Conservation (phyloP, 2,113 vertebrate genomes). For the Daphoenositta chrysoptera region DNA sequence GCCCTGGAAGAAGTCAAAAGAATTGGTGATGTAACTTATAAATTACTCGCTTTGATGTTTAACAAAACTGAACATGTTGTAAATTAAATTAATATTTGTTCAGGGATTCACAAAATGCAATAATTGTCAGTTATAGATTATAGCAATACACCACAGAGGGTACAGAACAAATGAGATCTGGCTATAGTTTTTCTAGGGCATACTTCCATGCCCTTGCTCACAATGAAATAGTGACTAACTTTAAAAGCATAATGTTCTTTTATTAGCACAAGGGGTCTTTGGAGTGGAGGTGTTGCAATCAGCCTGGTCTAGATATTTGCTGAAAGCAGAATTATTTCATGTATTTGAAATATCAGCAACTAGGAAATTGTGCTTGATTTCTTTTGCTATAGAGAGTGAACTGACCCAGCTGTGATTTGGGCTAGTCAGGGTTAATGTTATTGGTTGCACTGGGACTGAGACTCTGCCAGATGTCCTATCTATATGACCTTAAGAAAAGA, state of each 20-base stretch:
- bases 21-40: background rate
- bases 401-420: background rate
- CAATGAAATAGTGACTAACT: background rate
- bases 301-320: background rate
- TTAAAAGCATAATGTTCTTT: background rate
- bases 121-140: background rate
- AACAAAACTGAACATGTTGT: background rate
- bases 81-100: slow-evolving; percentile 7
- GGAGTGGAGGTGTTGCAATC: background rate
- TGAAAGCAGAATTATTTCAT: background rate
- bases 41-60: background rate
- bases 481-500: background rate
- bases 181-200: background rate
- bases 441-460: background rate
- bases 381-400: background rate
- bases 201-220: background rate
- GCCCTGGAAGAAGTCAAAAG: background rate
- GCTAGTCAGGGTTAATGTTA: background rate
- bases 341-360: background rate
- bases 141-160: background rate
- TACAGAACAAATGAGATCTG: background rate
- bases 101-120: background rate
- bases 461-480: background rate
- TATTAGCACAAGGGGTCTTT: background rate
- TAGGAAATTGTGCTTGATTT: background rate